Evolutionary conservation across 1,140 invertebrate species (phyloP).

Genomic region (Akabosia matsudoensis): DNA sequence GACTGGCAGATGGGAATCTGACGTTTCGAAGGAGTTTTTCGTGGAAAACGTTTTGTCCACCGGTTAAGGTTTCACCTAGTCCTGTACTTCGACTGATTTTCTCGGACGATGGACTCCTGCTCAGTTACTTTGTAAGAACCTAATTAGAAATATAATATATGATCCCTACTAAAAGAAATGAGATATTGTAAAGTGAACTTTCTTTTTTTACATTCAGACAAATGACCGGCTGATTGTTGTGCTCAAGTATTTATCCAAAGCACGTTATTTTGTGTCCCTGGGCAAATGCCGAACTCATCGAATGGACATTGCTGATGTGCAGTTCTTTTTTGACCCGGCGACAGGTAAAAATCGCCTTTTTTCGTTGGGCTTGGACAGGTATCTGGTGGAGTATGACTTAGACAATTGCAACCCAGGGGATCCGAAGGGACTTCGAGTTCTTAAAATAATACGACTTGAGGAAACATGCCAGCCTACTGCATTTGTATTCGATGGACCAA

Average conservation of each 20-base stretch:
- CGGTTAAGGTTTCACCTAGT: conserved; percentile 10
- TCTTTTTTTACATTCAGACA: neutral
- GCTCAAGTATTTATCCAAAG: conserved; percentile 24
- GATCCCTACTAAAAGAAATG: neutral
- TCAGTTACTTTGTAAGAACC: conserved; percentile 30
- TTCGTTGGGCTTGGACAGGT: conserved; percentile 60
- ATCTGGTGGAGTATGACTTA: conserved; percentile 68
- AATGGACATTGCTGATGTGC: conserved; percentile 55
- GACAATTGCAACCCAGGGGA: conserved; percentile 46
- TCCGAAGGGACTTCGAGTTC: neutral
- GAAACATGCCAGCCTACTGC: conserved; percentile 30
- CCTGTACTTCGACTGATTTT: conserved; percentile 33
- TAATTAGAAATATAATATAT: neutral
- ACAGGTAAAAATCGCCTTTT: conserved; percentile 54
- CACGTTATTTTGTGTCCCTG: conserved; percentile 54
- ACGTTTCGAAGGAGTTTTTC: conserved; percentile 31
- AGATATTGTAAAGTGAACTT: neutral
- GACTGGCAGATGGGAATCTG: conserved; percentile 25
- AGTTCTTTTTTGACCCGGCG: conserved; percentile 52
- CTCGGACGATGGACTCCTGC: conserved; percentile 33
- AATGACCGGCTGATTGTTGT: neutral
- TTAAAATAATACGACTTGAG: conserved; percentile 23
- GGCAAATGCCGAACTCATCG: conserved; percentile 61
- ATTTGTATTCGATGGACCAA: conserved; percentile 23
- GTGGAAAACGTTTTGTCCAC: conserved; percentile 24